These are phyloP conservation scores for Peromyscus attwateri DNA, from an alignment of 2,797 vertebrate species.

Conservation along the genomic window DNA sequence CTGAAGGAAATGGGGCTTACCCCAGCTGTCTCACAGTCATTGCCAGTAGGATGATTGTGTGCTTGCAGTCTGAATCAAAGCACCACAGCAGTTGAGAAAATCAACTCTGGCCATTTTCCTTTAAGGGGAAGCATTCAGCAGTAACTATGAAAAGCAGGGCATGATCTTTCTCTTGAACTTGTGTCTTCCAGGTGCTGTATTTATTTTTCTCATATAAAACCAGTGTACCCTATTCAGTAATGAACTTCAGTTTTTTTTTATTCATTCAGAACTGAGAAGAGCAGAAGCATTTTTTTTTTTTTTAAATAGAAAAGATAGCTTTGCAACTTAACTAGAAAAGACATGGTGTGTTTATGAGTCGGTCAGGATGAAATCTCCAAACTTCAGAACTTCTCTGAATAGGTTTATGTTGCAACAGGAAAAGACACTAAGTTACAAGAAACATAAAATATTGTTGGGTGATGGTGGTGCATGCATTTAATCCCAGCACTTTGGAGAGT, in stretches of 20 bases:
- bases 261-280: constrained; percentile 34
- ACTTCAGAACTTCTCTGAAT: constrained; percentile 26
- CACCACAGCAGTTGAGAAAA: not conserved
- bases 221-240: constrained; percentile 11
- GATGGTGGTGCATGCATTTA: not conserved
- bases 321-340: constrained; percentile 17
- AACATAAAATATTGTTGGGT: not conserved
- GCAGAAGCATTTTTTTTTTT: not conserved
- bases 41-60: not conserved
- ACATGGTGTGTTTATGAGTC: constrained; percentile 26
- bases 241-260: not conserved
- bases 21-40: not conserved
- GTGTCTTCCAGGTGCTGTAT: not conserved
- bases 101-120: not conserved
- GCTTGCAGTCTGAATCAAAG: not conserved
- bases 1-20: not conserved
- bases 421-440: not conserved
- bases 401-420: not conserved
- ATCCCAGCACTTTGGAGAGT: not conserved
- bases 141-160: constrained; percentile 27
- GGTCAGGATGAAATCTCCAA: constrained; percentile 21
- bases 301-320: constrained; percentile 3
- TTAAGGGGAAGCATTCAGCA: constrained; percentile 25
- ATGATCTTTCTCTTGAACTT: not conserved
- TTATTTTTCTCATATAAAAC: constrained; percentile 17